These are phyloP conservation scores for Tinea semifulvella DNA, from an alignment of 2,888 invertebrate genomes.

Conservation along the genomic window DNA sequence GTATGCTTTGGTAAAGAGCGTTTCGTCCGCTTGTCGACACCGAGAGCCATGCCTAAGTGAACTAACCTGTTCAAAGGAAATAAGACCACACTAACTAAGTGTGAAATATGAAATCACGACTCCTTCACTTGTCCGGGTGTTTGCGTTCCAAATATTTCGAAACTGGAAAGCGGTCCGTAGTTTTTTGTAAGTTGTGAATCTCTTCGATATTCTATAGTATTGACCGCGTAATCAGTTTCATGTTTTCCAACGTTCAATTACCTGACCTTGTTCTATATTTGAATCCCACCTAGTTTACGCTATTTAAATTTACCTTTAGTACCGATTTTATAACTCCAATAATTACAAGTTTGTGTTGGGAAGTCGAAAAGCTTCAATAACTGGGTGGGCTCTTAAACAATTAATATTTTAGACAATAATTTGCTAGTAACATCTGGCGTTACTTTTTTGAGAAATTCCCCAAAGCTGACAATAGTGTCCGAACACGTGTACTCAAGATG, in stretches of 20 bases:
- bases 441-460: conserved; percentile 28
- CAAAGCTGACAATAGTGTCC: conserved; percentile 26
- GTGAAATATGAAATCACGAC: conserved; percentile 68
- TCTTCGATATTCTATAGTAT: conserved; percentile 22
- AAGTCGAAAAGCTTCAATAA: too few relatives aligned
- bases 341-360: too few relatives aligned
- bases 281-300: conserved; percentile 14
- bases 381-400: background rate
- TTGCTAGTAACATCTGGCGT: conserved; percentile 35
- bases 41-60: conserved; percentile 28
- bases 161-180: conserved; percentile 32
- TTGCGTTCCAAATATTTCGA: conserved; percentile 62
- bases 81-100: conserved; percentile 48
- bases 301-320: conserved; percentile 9
- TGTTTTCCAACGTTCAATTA: conserved; percentile 14
- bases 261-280: conserved; percentile 43
- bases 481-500: conserved; percentile 40
- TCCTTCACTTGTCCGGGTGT: conserved; percentile 50
- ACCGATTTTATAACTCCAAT: background rate
- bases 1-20: conserved; percentile 27
- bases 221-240: conserved; percentile 31
- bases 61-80: conserved; percentile 47
- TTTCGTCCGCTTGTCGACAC: conserved; percentile 22
- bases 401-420: background rate
- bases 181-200: conserved; percentile 25